Evolutionary conservation across 2,888 invertebrate genomes (phyloP), one percentile per base, ranked within the genome.

Genomic region (Ectropis crepuscularia): DNA sequence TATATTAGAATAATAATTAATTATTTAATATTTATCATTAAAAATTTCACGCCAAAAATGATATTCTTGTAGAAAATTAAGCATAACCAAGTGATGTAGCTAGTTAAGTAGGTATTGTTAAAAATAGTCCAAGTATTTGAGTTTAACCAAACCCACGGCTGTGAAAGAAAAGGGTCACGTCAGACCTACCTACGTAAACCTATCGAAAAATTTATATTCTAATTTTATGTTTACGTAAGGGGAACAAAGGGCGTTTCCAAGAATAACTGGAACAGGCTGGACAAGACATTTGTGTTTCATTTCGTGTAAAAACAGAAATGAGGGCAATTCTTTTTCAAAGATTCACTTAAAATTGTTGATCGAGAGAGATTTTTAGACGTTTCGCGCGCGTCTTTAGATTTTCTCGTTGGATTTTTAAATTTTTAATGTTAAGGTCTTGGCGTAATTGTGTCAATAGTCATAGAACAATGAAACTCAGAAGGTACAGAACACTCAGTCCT

Each of bases 301-400:
- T 71, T 63, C 74, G 72, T 74, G 74, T 47, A 65, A 68, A 70
- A 70, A 57, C 55, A 64, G 69, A 68, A 72, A 73, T 70, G 69
- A 74, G 66, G 73, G 67, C 70, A 75, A 74, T 75, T 67, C 16
- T 67, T 55, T 55, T 47, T 57, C 63, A 53, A 45, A 45, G 45
- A 53, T 53, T 57, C 48, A 12, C 12, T 54, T 53, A 53, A 46
- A 46, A 46, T 54, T 54, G 12, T 51, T 46, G 46, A 46, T 11
- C 37, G 5, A 46, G 42, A 46, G 36, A 54, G 45, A 46, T 51
- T 51, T 9, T 41, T 6, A 41, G 41, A 51, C 39, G 16, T 6
- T 28, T 28, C 16, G 16, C 4, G 41, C 11, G 51, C 6, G 0
- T 41, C 39, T 51, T 16, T 28, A 28, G 16, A 28, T 28, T 28